These are phyloP conservation scores for Cyclura pinguis DNA, from an alignment of 2,797 vertebrate species.

Conservation along the genomic window DNA sequence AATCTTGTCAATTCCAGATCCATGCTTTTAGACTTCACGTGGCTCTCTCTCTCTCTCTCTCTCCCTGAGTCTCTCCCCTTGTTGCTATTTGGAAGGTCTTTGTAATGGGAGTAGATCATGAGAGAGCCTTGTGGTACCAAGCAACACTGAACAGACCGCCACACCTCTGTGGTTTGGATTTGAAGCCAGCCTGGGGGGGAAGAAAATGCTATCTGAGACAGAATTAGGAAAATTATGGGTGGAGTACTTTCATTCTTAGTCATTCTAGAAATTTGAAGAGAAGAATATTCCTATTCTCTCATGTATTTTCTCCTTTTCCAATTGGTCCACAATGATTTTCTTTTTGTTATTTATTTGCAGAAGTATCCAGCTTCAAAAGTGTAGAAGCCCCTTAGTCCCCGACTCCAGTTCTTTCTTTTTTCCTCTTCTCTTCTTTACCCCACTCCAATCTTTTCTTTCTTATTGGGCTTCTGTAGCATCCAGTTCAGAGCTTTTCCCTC, in stretches of 20 bases:
- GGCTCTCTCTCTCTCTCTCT: background rate
- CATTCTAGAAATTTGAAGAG: background rate
- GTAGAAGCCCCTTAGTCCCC: background rate
- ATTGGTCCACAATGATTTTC: background rate
- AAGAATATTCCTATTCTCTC: background rate
- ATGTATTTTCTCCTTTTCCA: background rate
- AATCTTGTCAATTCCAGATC: background rate
- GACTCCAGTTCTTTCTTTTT: background rate
- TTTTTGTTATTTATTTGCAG: too few relatives aligned
- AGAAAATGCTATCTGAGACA: background rate
- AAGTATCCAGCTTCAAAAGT: background rate
- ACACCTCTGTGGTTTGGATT: slow-evolving; percentile 22
- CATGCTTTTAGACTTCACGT: slow-evolving; percentile 2
- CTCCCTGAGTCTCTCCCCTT: too few relatives aligned
- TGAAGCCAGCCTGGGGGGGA: background rate
- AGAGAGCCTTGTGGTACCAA: background rate
- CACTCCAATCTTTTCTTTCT: background rate
- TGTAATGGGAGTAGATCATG: background rate
- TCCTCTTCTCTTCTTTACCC: background rate
- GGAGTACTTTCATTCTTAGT: background rate
- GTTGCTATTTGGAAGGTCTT: background rate
- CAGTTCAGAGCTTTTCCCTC: background rate
- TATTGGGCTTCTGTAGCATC: background rate
- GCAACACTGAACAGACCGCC: background rate
- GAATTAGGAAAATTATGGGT: background rate